Base-by-base conservation (phyloP, 2,113 vertebrate species). In the Colius striatus region DNA sequence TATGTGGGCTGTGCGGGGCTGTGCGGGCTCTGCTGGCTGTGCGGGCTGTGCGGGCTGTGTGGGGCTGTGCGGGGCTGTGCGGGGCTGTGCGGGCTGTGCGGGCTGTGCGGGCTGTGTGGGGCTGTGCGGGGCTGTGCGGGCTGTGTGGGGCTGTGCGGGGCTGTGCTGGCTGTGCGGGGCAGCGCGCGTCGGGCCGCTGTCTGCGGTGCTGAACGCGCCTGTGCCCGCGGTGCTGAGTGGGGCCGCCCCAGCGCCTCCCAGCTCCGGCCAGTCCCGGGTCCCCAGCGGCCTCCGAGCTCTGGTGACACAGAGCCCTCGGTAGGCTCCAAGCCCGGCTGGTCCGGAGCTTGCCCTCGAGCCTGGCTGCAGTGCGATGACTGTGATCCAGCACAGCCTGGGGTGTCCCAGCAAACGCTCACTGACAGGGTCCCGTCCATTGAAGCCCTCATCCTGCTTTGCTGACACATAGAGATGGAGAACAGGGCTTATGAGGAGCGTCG, bases 201-300 rank as follows among this genome's bases (percentile, higher is more conserved):
- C 75, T 75, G 21, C 5, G 58, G 90, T 74, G 21, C 79, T 78
- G 83, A 34, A 2, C 16, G 6, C 16, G 2, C 18, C 17, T 16
- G 7, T 72, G 57, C 2, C 87, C 45, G 38, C 15, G 34, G 66
- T 65, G 82, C 76, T 87, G 60, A n/a, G 3, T 13, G 13, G 27
- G 9, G 3, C 29, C 0, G 2, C 45, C 13, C 26, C 16, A 3
- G 5, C 13, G 48, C 3, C 32, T 38, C 14, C 67, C 53, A 4
- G 0, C 5, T 18, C 17, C 7, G 3, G 13, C 23, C 48, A 13
- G 9, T 6, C 27, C 6, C 1, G 22, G 17, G 4, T 11, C 9
- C 75, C 38, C 34, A 5, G 16, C 4, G 58, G 34, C 3, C 21
- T 13, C 36, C 4, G 2, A 70, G 13, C 8, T 5, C 11, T 1